These are phyloP conservation scores for Piprites chloris DNA, from an alignment of 2,113 vertebrate species.

Conservation along the genomic window DNA sequence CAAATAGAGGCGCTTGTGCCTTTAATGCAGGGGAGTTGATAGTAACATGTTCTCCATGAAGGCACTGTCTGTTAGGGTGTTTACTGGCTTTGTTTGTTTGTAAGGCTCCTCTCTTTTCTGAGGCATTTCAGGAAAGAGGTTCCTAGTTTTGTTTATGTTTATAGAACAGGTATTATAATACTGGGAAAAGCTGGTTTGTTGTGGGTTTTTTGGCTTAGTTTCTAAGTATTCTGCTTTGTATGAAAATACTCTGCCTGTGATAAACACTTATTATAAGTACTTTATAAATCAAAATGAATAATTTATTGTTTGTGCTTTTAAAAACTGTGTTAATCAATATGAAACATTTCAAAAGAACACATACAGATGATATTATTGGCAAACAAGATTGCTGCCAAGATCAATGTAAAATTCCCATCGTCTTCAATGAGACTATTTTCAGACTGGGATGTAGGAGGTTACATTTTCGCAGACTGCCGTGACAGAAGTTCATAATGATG, in stretches of 20 bases:
- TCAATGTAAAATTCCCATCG: background rate
- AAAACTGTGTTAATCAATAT: slow-evolving; percentile 32
- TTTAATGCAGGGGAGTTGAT: background rate
- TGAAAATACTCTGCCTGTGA: background rate
- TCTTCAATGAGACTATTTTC: slow-evolving; percentile 4
- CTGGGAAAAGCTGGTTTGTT: background rate
- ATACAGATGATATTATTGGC: slow-evolving; percentile 15
- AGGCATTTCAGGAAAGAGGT: background rate
- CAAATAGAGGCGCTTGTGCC: background rate
- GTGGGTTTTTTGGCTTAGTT: background rate
- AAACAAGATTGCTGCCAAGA: background rate
- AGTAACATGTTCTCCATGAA: background rate
- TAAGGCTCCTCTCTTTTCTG: background rate
- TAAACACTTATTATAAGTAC: background rate
- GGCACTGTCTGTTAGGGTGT: background rate
- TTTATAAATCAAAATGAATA: slow-evolving; percentile 40
- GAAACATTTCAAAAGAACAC: slow-evolving; percentile 10
- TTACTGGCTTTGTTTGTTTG: background rate
- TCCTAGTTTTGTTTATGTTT: background rate
- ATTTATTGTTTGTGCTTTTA: slow-evolving; percentile 35
- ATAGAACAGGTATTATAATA: background rate
- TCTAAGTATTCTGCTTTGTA: background rate
- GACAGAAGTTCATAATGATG: background rate
- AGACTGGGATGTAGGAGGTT: background rate
- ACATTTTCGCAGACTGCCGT: background rate